phyloP scores from a whole-genome alignment of 2,797 vertebrate genomes.

The Hippopotamyrus pictus region DNA sequence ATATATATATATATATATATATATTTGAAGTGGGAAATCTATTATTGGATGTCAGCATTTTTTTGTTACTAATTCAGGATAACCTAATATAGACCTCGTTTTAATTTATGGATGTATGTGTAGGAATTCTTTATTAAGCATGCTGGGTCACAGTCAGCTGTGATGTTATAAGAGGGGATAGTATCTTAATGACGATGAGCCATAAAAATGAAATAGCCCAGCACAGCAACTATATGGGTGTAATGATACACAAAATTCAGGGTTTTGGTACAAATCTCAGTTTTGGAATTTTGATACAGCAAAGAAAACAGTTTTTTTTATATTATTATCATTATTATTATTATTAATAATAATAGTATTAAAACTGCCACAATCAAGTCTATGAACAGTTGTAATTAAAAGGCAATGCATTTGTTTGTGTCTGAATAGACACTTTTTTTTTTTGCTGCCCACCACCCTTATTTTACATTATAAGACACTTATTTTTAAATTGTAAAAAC shows the following conservation, averaged over 20 bases:
- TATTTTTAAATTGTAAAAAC: not conserved
- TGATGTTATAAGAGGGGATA: not conserved
- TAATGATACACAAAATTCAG: not conserved
- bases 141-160: not conserved
- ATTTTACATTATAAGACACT: not conserved
- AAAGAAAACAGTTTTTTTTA: not conserved
- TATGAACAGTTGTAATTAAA: not conserved
- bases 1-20: too few species aligned
- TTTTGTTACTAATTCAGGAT: not conserved
- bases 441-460: too few species aligned
- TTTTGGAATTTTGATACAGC: not conserved
- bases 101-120: not conserved
- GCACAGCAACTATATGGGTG: not conserved
- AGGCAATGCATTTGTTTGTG: not conserved
- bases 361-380: not conserved
- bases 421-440: not conserved
- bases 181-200: not conserved
- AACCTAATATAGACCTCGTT: not conserved
- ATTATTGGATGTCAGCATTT: not conserved
- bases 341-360: not conserved
- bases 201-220: not conserved
- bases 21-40: not conserved
- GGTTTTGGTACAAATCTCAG: not conserved
- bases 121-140: not conserved
- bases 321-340: not conserved